Conservation (phyloP, 2,888 invertebrate species). For the Ochropleura plecta region DNA sequence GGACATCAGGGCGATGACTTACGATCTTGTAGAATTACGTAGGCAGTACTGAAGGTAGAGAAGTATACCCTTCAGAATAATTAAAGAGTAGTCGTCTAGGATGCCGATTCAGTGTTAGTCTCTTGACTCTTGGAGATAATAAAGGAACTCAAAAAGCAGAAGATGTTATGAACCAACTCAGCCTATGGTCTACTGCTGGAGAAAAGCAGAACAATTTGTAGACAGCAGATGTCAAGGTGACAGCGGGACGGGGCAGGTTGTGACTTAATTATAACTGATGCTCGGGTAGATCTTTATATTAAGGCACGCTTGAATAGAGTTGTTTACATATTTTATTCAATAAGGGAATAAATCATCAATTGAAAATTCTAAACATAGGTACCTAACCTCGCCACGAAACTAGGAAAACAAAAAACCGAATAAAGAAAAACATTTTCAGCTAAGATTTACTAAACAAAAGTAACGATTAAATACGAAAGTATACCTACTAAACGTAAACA, state of each 20-base stretch:
- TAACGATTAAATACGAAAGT: slow-evolving; percentile 28
- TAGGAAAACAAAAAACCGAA: not conserved
- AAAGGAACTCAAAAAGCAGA: not conserved
- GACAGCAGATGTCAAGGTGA: not conserved
- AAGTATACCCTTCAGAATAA: no score
- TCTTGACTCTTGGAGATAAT: not conserved
- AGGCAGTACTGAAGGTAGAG: not conserved
- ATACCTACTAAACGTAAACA: slow-evolving; percentile 23
- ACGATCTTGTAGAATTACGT: not conserved
- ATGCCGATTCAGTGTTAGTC: not conserved
- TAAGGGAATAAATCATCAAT: not conserved
- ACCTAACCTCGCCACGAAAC: not conserved
- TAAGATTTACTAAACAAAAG: slow-evolving; percentile 23
- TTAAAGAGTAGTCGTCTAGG: not conserved
- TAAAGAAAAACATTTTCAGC: slow-evolving; percentile 14
- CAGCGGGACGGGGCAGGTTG: no score
- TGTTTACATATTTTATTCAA: not conserved
- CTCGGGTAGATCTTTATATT: no score
- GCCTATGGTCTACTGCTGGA: not conserved
- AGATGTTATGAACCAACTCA: not conserved
- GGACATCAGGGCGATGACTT: not conserved
- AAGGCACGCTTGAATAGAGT: no score
- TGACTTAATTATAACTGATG: no score
- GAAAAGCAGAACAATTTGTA: not conserved
- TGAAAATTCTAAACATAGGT: not conserved